Evolutionary conservation across 30 jellyfish, hydroid and myxozoan species (phyloP).

Genomic region (Hydractinia echinata): DNA sequence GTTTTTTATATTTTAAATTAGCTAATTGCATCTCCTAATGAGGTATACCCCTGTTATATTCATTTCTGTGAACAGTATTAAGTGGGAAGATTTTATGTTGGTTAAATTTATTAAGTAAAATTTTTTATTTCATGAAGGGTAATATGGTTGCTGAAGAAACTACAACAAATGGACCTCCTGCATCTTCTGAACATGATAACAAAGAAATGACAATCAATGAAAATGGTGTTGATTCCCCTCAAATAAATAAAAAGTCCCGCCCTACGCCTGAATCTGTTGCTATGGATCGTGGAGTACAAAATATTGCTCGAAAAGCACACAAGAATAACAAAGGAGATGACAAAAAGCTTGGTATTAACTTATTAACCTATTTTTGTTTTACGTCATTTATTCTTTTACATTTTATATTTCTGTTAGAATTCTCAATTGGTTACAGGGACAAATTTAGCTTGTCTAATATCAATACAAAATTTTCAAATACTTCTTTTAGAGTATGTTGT

Average conservation of each 20-base stretch:
- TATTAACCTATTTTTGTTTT: no score
- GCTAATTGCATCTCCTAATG: no score
- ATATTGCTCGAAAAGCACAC: slow-evolving; percentile 49
- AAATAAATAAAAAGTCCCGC: slow-evolving; percentile 10
- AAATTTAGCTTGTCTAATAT: no score
- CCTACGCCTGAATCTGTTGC: slow-evolving; percentile 47
- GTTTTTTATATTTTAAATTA: no score
- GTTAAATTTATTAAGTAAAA: no score
- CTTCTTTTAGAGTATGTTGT: no score
- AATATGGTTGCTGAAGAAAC: slow-evolving; percentile 25
- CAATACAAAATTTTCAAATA: no score
- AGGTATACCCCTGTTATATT: no score
- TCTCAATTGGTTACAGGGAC: neutral
- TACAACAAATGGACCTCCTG: neutral
- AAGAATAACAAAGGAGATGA: slow-evolving; percentile 48
- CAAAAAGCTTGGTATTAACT: slow-evolving; percentile 29
- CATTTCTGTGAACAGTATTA: no score
- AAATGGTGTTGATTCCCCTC: neutral
- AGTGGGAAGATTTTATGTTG: no score
- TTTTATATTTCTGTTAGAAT: neutral
- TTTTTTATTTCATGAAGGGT: neutral
- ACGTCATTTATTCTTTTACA: no score
- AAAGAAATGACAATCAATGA: slow-evolving; percentile 12
- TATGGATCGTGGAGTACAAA: slow-evolving; percentile 47
- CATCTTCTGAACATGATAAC: neutral